phyloP scores from a whole-genome alignment of 2,113 vertebrate species.

The Cyanoderma ruficeps region DNA sequence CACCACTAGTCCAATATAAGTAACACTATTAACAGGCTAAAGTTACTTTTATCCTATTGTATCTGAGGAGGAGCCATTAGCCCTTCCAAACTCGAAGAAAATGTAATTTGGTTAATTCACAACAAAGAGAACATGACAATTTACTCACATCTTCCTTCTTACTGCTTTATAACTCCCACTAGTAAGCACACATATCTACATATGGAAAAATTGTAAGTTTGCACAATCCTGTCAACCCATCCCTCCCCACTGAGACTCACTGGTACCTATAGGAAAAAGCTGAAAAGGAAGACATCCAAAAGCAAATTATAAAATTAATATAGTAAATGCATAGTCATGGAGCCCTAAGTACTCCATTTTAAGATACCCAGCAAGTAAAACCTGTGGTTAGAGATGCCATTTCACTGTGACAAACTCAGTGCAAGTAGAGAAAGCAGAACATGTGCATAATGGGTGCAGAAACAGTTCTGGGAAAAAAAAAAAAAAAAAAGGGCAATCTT shows the following conservation, averaged over 20 bases:
- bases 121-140: not conserved
- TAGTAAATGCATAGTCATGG: not conserved
- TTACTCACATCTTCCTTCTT: not conserved
- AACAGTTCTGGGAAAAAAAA: not conserved
- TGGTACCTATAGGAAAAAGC: not conserved
- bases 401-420: not conserved
- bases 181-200: not conserved
- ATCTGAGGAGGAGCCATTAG: not conserved
- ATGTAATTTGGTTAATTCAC: not conserved
- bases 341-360: not conserved
- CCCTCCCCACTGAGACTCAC: not conserved
- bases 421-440: not conserved
- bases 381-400: accelerated
- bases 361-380: not conserved
- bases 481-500: not conserved
- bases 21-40: not conserved
- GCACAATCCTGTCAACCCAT: accelerated
- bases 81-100: not conserved
- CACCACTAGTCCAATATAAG: not conserved
- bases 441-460: not conserved
- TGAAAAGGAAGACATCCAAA: not conserved
- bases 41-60: not conserved
- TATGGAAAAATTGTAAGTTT: not conserved
- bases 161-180: not conserved
- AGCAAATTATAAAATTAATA: not conserved